Conservation (phyloP, 2,797 vertebrate species). For the Coreius guichenoti region DNA sequence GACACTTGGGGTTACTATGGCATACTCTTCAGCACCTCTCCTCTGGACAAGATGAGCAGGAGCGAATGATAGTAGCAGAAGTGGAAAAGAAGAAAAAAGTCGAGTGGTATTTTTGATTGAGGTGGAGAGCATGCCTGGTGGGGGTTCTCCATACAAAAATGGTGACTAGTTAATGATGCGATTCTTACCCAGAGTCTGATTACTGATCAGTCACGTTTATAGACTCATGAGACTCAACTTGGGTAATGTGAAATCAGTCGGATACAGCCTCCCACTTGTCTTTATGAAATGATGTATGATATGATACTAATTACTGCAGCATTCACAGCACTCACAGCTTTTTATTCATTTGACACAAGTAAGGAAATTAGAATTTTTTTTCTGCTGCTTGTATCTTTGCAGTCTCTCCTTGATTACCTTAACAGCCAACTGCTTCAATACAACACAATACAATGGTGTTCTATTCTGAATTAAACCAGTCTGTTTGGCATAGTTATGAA, state of each 20-base stretch:
- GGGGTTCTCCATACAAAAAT: slow-evolving; percentile 11
- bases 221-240: slow-evolving; percentile 51
- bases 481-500: slow-evolving; percentile 10
- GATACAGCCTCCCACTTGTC: slow-evolving; percentile 32
- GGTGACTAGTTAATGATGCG: slow-evolving; percentile 39
- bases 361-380: slow-evolving; percentile 9
- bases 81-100: slow-evolving; percentile 49
- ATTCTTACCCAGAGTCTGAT: slow-evolving; percentile 35
- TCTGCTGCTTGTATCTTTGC: slow-evolving; percentile 9
- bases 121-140: slow-evolving; percentile 8
- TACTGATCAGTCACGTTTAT: slow-evolving; percentile 50
- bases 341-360: slow-evolving; percentile 35
- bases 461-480: slow-evolving; percentile 8
- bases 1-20: slow-evolving; percentile 49
- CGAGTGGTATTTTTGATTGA: slow-evolving; percentile 17
- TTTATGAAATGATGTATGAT: slow-evolving; percentile 28
- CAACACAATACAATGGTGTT: background rate
- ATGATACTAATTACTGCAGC: slow-evolving; percentile 19
- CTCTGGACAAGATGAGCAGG: slow-evolving; percentile 55
- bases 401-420: slow-evolving; percentile 23
- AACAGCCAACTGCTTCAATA: slow-evolving; percentile 10
- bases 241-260: slow-evolving; percentile 38
- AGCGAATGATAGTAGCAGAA: slow-evolving; percentile 52
- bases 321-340: slow-evolving; percentile 18
- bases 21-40: slow-evolving; percentile 48